These are phyloP conservation scores for Varanus salvator DNA, from an alignment of 2,113 vertebrate genomes.

Conservation along the genomic window DNA sequence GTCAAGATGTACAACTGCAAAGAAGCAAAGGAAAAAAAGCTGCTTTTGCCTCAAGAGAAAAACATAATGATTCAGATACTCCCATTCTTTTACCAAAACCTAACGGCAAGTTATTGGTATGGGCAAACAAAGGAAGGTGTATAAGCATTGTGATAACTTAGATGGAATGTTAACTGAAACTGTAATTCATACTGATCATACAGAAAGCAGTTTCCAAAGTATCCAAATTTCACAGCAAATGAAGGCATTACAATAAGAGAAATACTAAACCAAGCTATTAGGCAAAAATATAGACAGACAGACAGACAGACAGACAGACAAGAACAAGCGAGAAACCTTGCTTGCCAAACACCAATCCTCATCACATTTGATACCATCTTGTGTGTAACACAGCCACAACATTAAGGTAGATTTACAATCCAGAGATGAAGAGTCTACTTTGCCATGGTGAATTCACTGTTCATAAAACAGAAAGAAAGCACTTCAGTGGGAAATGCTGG, in stretches of 20 bases:
- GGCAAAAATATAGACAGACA: neutral
- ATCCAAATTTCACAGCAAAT: constrained; percentile 11
- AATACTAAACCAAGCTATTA: constrained; percentile 26
- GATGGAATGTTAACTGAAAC: constrained; percentile 48
- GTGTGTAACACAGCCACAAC: neutral
- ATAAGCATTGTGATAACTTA: constrained; percentile 45
- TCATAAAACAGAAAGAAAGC: constrained; percentile 21
- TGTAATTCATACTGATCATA: constrained; percentile 57
- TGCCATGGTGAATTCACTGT: constrained; percentile 20
- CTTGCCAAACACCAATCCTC: neutral
- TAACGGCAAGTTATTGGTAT: constrained; percentile 27
- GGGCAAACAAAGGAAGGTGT: constrained; percentile 31
- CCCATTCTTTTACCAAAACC: constrained; percentile 27
- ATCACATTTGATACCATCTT: constrained; percentile 25
- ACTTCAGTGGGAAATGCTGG: constrained; percentile 29
- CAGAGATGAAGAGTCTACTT: constrained; percentile 11
- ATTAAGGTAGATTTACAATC: constrained; percentile 24
- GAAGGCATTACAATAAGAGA: neutral
- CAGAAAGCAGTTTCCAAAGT: neutral
- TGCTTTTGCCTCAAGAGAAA: constrained; percentile 48
- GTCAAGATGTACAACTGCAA: constrained; percentile 38
- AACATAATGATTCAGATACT: constrained; percentile 39
- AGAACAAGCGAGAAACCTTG: neutral
- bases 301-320: no score
- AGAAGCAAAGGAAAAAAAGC: constrained; percentile 37